Percentiles rank a stretch among this genome's conserved stretches.
Conservation (phyloP, 2,113 vertebrate genomes). For the Notechis scutatus region DNA sequence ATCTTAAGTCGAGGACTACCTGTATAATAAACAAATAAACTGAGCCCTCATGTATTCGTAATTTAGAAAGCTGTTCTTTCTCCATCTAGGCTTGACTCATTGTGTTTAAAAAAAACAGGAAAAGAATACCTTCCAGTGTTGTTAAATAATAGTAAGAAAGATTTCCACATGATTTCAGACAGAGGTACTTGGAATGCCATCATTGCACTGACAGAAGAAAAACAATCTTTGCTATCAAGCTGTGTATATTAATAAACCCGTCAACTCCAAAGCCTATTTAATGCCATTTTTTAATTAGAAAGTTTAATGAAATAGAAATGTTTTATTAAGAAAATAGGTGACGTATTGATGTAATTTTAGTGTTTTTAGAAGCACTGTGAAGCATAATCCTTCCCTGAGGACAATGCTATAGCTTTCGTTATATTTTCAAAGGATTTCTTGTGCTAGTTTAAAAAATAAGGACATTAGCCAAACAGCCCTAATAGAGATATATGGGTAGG, state of each 20-base stretch:
- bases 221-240: not conserved
- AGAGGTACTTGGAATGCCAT: slow-evolving; percentile 4
- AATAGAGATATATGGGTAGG: not conserved
- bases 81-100: not conserved
- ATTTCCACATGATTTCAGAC: not conserved
- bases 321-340: not conserved
- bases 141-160: not conserved
- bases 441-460: not conserved
- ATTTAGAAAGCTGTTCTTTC: not conserved
- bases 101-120: not conserved
- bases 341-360: not conserved
- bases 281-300: slow-evolving; percentile 4
- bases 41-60: not conserved
- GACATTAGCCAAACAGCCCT: not conserved
- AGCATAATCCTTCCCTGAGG: not conserved
- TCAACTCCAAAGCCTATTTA: slow-evolving; percentile 4
- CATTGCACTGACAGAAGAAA: not conserved
- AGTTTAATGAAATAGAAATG: not conserved
- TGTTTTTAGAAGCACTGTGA: not conserved
- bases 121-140: not conserved
- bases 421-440: not conserved
- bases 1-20: no score
- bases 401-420: not conserved
- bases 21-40: not conserved
- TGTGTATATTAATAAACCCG: slow-evolving; percentile 13